These are phyloP conservation scores for Luperina nickerlii DNA, from an alignment of 2,888 invertebrate species.

Conservation along the genomic window DNA sequence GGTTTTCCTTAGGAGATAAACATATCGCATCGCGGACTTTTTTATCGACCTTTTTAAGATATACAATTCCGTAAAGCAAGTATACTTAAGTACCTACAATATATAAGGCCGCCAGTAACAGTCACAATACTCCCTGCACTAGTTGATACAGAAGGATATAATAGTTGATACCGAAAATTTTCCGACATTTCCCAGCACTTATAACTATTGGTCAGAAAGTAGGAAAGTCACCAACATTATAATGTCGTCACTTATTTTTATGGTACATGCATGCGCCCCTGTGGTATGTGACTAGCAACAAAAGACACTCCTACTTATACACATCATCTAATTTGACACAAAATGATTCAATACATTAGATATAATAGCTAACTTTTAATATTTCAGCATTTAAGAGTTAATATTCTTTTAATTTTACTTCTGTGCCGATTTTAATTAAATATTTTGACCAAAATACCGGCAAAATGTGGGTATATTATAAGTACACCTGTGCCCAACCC, in stretches of 20 bases:
- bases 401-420: neutral
- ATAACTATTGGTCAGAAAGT: neutral
- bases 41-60: no score
- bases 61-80: no score
- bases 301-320: neutral
- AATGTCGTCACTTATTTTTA: neutral
- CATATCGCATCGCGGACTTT: no score
- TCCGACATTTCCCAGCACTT: neutral
- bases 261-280: neutral
- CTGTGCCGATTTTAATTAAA: neutral
- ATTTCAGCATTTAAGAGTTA: neutral
- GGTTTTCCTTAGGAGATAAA: no score
- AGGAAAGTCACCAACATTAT: conserved; percentile 5
- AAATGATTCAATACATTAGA: neutral
- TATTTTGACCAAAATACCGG: neutral
- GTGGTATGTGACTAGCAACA: neutral
- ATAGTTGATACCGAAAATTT: neutral
- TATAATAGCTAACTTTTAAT: neutral
- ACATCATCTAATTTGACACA: neutral
- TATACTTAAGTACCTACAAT: neutral
- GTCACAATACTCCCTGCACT: neutral
- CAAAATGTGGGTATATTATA: neutral
- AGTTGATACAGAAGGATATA: neutral
- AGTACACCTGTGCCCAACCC: neutral
- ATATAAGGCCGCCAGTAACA: neutral